Base-by-base conservation (phyloP, 2,113 vertebrate genomes). In the Colinus virginianus region DNA sequence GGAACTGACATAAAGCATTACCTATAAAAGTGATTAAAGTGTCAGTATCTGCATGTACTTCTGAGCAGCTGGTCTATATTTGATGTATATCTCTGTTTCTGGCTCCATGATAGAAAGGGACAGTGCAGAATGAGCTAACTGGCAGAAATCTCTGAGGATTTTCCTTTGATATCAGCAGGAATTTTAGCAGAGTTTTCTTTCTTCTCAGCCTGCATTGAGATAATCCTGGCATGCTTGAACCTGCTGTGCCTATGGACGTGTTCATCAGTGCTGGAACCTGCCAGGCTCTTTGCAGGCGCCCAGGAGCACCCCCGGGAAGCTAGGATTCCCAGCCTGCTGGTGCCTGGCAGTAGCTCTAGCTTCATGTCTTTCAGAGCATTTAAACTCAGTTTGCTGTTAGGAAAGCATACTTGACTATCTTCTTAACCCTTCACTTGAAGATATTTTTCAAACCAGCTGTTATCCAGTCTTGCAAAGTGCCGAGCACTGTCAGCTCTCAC, bases 21-120 rank as follows among this genome's bases (percentile, higher is more conserved):
- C 82, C 83, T 94, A 83, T 68, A 77, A 74, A 90, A 94, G 80
- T 66, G 77, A 90, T 92, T 88, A 74, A 81, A 84, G 13, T 71
- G 48, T 77, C 94, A 51, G 48, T 94, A 84, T 91, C 68, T 94
- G 64, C 82, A 88, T 75, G 48, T 62, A 66, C 46, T 69, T 94
- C 76, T 83, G 82, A 90, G 88, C 83, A 88, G 86, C 88, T 90
- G 88, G 83, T 86, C 86, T 93, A 53, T 88, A 90, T 89, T 90
- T 92, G 92, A 90, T 82, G 48, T 55, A 66, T 64, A 91, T 84
- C 55, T 87, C 95, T 71, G 26, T 71, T 92, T 51, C 72, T 90
- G 94, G 46, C 61, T 93, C 72, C 18, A 8, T 61, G 86, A 48
- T 62, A 66, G 82, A 83, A 95, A 76, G 36, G 82, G 87, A 83